These are phyloP conservation scores for Amyelois transitella DNA, from an alignment of 1,140 invertebrate species.

Conservation along the genomic window DNA sequence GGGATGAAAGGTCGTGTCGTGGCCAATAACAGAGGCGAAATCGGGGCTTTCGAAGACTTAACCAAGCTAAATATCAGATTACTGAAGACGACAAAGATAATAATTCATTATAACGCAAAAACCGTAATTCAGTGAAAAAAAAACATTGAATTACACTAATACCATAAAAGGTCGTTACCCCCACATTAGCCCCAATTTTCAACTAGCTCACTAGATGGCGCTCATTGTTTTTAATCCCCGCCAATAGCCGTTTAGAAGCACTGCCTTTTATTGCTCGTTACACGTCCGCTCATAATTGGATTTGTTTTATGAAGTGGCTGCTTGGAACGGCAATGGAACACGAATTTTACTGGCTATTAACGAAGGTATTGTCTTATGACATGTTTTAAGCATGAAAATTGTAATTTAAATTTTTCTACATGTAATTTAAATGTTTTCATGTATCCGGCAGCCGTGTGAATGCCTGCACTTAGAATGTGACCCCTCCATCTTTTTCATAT, in stretches of 20 bases:
- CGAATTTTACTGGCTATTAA: conserved; percentile 8
- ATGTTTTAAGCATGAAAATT: neutral
- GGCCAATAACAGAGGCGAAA: no score
- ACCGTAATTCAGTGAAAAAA: neutral
- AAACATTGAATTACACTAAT: neutral
- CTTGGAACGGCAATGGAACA: conserved; percentile 3
- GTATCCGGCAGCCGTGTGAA: no score
- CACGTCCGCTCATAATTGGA: conserved; percentile 6
- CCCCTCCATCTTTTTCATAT: no score
- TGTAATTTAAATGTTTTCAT: no score
- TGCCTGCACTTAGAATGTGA: no score
- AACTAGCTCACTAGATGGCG: conserved; percentile 12
- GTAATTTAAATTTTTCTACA: no score
- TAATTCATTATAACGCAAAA: neutral
- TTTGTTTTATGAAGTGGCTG: conserved; percentile 5
- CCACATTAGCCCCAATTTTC: neutral
- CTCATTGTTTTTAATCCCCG: conserved; percentile 15
- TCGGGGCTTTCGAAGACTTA: no score
- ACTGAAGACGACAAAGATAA: no score
- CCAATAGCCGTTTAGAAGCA: conserved; percentile 8
- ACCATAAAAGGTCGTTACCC: neutral
- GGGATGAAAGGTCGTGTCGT: no score
- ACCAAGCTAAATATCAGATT: neutral
- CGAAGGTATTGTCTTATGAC: neutral
- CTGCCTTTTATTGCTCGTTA: conserved; percentile 1